A percentile compares a stretch with the other conserved stretches of the same genome.
These are phyloP conservation scores for Carabus problematicus DNA, from an alignment of 2,888 invertebrate species.

Conservation along the genomic window DNA sequence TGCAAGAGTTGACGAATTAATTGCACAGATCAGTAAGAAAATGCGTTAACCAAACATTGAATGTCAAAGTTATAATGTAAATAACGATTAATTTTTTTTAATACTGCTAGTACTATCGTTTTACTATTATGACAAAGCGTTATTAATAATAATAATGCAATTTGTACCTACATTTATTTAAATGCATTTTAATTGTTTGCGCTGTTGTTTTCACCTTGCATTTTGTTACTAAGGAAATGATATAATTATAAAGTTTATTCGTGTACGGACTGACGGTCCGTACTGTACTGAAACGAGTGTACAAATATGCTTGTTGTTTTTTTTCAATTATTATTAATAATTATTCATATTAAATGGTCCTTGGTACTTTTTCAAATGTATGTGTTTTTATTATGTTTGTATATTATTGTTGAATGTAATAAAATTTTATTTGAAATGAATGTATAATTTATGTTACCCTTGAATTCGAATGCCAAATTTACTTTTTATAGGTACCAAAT, in stretches of 20 bases:
- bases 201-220: not conserved
- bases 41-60: conserved; percentile 59
- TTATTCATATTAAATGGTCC: not conserved
- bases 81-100: conserved; percentile 3
- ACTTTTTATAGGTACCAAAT: not conserved
- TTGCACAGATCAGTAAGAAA: conserved; percentile 76
- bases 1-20: conserved; percentile 79
- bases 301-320: conserved; percentile 14
- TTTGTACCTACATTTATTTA: conserved; percentile 1
- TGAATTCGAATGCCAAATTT: not conserved
- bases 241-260: too few species aligned
- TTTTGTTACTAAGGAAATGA: not conserved
- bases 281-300: not conserved
- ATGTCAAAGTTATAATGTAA: conserved; percentile 1
- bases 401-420: conserved; percentile 13
- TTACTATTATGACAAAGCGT: conserved; percentile 1
- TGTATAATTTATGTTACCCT: too few species aligned
- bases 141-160: conserved; percentile 6
- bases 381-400: conserved; percentile 20
- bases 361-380: not conserved
- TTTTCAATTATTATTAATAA: not conserved
- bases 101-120: not conserved
- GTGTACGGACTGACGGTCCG: too few species aligned
- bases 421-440: not conserved
- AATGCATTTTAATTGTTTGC: conserved; percentile 3